Evolutionary conservation across 2,113 vertebrate species (phyloP), one percentile per base, ranked within the genome.

Genomic region (Ovis aries): DNA sequence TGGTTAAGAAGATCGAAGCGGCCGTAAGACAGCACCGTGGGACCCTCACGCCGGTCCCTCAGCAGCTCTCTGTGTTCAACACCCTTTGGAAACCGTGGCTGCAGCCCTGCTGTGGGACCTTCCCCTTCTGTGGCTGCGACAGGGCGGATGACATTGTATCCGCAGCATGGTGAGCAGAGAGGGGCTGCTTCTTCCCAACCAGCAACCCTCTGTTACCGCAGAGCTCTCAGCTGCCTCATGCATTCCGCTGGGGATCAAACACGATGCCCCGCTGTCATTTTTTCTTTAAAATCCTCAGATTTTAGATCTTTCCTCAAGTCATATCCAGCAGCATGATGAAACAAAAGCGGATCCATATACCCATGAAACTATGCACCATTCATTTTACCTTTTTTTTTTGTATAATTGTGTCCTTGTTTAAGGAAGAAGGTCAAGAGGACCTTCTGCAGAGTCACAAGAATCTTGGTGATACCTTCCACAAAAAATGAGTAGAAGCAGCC

Each of bases 81-180:
- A 92, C 48, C 13, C 52, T 99, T 16, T 99, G 99, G 99, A 99
- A 97, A 23, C 99, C 99, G 0, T 99, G 99, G 99, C 98, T 99
- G 5, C 99, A 99, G 98, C 99, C 99, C 0, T 99, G 99, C 97
- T 99, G 99, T 45, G 99, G 99, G 29, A 98, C 97, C 0, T 99
- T 99, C 97, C 99, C 99, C 1, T 98, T 99, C 95, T 99, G 99
- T 57, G 98, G 98, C 71, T 99, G 99, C 85, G 93, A 98, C 77
- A 96, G 94, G 17, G 97, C 97, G 45, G 89, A 57, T 21, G 78
- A 81, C 86, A 36, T 33, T 25, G 4, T 53, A 0, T 25, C 67
- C 11, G 17, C 6, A 0, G 52, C 43, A 0, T 33, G n/a, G 7
- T 91, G 94, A 94, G 19, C 4, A 0, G 60, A 14, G 1, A 25